Conservation (phyloP, 2,888 invertebrate species). For the Argynnis bischoffii region DNA sequence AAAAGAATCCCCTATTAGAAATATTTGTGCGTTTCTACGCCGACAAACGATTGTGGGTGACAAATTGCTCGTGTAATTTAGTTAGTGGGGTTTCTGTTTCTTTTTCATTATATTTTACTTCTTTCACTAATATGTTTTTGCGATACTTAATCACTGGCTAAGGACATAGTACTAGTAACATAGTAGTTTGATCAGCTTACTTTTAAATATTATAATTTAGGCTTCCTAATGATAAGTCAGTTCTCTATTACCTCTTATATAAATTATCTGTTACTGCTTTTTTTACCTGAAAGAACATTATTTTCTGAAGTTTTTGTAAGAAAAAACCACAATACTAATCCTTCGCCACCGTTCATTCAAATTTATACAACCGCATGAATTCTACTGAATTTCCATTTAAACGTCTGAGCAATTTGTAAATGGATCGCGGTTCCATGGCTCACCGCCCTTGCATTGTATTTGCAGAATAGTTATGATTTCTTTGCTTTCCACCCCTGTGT, state of each 20-base stretch:
- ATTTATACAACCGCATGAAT: conserved; percentile 68
- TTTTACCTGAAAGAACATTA: background rate
- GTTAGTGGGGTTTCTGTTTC: conserved; percentile 24
- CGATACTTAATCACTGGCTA: conserved; percentile 8
- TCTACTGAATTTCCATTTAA: conserved; percentile 59
- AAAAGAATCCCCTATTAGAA: conserved; percentile 17
- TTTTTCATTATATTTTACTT: conserved; percentile 14
- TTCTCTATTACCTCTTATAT: too few relatives aligned
- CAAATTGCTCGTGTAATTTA: conserved; percentile 36
- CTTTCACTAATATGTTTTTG: conserved; percentile 13
- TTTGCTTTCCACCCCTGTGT: conserved; percentile 42
- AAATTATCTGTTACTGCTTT: too few relatives aligned
- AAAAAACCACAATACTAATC: conserved; percentile 14
- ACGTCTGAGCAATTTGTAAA: conserved; percentile 72
- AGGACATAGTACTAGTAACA: background rate
- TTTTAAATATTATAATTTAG: too few relatives aligned
- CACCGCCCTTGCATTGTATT: conserved; percentile 41
- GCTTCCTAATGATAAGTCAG: too few relatives aligned
- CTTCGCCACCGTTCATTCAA: conserved; percentile 59
- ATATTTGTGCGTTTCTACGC: conserved; percentile 21
- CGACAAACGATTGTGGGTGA: conserved; percentile 30
- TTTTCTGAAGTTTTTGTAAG: background rate
- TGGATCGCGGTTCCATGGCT: conserved; percentile 57
- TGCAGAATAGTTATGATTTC: conserved; percentile 42
- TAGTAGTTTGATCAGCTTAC: too few relatives aligned